Conservation (phyloP, 2,888 invertebrate genomes). For the Drosophila neoperkinsi region DNA sequence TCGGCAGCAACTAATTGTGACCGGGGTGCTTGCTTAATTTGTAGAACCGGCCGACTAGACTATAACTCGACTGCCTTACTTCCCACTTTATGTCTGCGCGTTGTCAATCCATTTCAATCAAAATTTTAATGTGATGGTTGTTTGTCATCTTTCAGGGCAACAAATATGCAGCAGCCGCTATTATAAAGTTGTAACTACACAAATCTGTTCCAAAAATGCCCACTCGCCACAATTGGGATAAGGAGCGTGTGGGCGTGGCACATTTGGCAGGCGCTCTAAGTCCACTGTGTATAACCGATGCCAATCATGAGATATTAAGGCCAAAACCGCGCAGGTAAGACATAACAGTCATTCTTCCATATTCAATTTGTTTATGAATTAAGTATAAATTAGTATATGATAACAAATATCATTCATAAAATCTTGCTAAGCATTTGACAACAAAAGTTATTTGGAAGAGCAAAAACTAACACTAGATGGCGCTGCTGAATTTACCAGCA, state of each 20-base stretch:
- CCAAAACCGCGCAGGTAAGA: conserved; percentile 93
- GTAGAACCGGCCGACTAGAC: conserved; percentile 50
- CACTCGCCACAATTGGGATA: conserved; percentile 85
- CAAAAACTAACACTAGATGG: conserved; percentile 34
- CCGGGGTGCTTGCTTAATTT: conserved; percentile 51
- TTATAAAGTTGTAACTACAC: conserved; percentile 23
- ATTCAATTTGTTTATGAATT: background rate
- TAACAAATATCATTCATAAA: background rate
- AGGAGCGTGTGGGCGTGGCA: conserved; percentile 86
- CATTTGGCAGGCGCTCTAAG: conserved; percentile 88
- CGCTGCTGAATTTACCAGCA: background rate
- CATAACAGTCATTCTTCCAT: background rate
- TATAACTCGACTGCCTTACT: conserved; percentile 18
- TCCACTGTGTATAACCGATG: conserved; percentile 89
- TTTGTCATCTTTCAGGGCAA: conserved; percentile 28
- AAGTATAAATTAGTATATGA: background rate
- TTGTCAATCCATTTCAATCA: conserved; percentile 28
- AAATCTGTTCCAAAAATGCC: conserved; percentile 66
- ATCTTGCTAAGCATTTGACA: background rate
- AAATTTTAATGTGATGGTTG: conserved; percentile 21
- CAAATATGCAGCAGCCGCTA: conserved; percentile 40
- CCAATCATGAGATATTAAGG: conserved; percentile 93
- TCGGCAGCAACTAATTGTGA: conserved; percentile 73
- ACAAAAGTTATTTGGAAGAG: background rate
- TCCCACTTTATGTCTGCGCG: conserved; percentile 33